Evolutionary conservation across 1,140 invertebrate genomes (phyloP).

Genomic region (Drosophila kohkoa): DNA sequence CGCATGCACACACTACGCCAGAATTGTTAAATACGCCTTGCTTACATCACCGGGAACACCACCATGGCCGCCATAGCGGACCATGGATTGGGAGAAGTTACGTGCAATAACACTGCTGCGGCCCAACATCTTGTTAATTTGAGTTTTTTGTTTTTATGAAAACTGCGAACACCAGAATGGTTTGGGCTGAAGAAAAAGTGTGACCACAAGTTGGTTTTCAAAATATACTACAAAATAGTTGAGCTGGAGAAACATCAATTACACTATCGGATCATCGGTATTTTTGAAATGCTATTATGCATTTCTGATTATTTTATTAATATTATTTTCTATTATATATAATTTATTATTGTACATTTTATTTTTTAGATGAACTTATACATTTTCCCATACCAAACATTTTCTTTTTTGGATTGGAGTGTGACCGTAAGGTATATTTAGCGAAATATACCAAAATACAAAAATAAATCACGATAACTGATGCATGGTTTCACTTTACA

Average conservation of each 20-base stretch:
- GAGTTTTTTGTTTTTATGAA: constrained; percentile 28
- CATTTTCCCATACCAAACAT: too few species aligned
- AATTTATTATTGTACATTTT: too few species aligned
- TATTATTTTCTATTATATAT: too few species aligned
- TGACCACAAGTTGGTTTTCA: constrained; percentile 18
- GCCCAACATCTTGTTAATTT: constrained; percentile 77
- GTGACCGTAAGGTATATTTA: too few species aligned
- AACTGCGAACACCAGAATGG: constrained; percentile 36
- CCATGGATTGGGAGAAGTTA: constrained; percentile 86
- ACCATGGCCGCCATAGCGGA: constrained; percentile 87
- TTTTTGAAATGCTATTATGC: too few species aligned
- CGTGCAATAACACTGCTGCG: constrained; percentile 85
- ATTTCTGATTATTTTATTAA: too few species aligned
- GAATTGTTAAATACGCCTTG: constrained; percentile 3
- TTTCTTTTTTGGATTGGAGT: too few species aligned
- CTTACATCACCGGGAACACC: constrained; percentile 89
- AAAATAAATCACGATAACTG: too few species aligned
- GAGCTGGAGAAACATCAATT: background rate
- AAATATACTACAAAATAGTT: constrained; percentile 1
- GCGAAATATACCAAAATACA: too few species aligned
- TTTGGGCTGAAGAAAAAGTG: constrained; percentile 43
- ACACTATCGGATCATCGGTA: constrained; percentile 14
- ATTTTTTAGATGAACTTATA: too few species aligned
- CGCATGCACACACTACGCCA: constrained; percentile 26
- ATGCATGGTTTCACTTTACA: too few species aligned